Conservation (phyloP, 2,797 vertebrate species). For the Schizothorax lantsangensis region DNA sequence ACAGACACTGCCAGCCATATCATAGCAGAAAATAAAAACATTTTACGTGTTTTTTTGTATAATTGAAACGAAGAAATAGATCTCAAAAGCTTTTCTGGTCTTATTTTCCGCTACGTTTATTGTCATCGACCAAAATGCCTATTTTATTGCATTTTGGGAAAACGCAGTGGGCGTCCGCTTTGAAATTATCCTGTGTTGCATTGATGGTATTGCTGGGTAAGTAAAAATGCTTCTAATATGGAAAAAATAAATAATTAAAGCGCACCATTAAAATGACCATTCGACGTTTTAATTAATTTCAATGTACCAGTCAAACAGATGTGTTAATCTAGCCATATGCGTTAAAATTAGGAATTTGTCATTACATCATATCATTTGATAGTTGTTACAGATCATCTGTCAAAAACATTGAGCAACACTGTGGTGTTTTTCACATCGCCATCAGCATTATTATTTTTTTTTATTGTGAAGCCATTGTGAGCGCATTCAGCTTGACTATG, state of each 20-base stretch:
- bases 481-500: neutral
- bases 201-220: constrained; percentile 65
- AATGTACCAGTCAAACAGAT: neutral
- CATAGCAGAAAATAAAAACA: constrained; percentile 59
- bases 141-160: constrained; percentile 45
- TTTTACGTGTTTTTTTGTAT: constrained; percentile 46
- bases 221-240: constrained; percentile 46
- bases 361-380: neutral
- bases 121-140: constrained; percentile 54
- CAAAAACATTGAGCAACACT: neutral
- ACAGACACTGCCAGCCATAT: constrained; percentile 65
- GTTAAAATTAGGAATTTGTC: neutral
- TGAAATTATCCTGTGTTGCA: constrained; percentile 56
- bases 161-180: constrained; percentile 50
- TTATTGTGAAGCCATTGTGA: neutral
- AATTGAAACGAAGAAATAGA: constrained; percentile 29
- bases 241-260: neutral
- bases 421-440: neutral
- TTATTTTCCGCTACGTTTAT: constrained; percentile 16
- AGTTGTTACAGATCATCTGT: neutral
- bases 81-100: neutral
- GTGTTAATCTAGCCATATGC: neutral
- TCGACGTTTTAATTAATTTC: neutral
- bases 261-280: neutral
- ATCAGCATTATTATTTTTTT: neutral